These are phyloP conservation scores for Lethrus apterus DNA, from an alignment of 1,140 invertebrate genomes.

Conservation along the genomic window DNA sequence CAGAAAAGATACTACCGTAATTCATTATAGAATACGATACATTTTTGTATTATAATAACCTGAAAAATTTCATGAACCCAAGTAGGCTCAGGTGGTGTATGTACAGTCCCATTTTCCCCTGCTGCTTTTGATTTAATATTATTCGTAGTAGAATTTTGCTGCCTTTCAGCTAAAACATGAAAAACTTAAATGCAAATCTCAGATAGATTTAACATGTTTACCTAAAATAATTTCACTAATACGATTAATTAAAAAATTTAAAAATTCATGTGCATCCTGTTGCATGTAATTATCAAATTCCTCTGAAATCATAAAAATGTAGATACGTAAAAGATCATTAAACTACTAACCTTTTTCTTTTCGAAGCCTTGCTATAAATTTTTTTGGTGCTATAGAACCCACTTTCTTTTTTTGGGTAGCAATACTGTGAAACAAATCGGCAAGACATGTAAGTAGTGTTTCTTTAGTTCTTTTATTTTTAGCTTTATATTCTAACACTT, in stretches of 20 bases:
- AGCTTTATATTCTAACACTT: constrained; percentile 96
- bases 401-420: constrained; percentile 99
- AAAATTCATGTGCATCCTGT: constrained; percentile 99
- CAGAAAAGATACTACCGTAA: too few species aligned
- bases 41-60: constrained; percentile 30
- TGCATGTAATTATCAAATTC: constrained; percentile 99
- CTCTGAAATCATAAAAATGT: constrained; percentile 56
- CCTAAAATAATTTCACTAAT: constrained; percentile 90
- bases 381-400: constrained; percentile 98
- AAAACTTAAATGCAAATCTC: constrained; percentile 5
- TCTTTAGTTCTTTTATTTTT: constrained; percentile 97
- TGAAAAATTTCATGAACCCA: constrained; percentile 99
- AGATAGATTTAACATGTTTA: constrained; percentile 47
- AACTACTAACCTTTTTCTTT: constrained; percentile 88
- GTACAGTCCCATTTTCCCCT: constrained; percentile 43
- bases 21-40: too few species aligned
- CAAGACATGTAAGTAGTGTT: constrained; percentile 93
- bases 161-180: constrained; percentile 34
- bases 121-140: constrained; percentile 44
- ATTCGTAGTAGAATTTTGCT: constrained; percentile 37
- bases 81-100: constrained; percentile 73
- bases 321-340: constrained; percentile 2
- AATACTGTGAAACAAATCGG: constrained; percentile 98
- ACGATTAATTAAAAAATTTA: constrained; percentile 97
- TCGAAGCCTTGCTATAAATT: constrained; percentile 94